A percentile compares a stretch with the other conserved stretches of the same genome.
phyloP scores from a whole-genome alignment of 1,140 invertebrate genomes.

The Lycorma delicatula region DNA sequence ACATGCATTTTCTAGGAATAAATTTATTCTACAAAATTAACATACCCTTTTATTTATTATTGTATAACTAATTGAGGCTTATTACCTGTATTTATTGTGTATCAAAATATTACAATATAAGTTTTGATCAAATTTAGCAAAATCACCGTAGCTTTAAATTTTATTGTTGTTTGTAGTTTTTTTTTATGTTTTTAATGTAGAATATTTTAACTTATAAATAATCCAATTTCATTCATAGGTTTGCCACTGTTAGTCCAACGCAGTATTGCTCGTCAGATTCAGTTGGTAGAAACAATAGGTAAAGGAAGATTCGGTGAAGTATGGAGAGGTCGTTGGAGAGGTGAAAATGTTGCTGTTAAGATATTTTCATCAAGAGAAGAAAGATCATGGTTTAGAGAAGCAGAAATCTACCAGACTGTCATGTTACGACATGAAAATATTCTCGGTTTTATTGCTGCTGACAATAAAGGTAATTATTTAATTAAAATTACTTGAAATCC shows the following conservation, averaged over 20 bases:
- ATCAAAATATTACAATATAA: no score
- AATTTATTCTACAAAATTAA: no score
- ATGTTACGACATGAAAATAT: conserved; percentile 82
- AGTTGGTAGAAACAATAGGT: conserved; percentile 67
- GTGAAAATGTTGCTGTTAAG: conserved; percentile 83
- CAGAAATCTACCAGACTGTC: conserved; percentile 83
- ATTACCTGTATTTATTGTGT: no score
- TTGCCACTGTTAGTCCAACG: conserved; percentile 69
- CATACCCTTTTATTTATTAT: no score
- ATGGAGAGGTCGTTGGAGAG: conserved; percentile 78
- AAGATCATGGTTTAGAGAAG: conserved; percentile 79
- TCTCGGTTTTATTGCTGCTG: conserved; percentile 84
- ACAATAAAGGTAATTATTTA: conserved; percentile 39
- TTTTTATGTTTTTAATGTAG: no score
- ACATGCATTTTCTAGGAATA: no score
- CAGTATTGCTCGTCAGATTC: conserved; percentile 68
- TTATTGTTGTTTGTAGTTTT: no score
- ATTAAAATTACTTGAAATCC: no score
- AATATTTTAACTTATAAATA: no score
- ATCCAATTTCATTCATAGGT: conserved; percentile 43
- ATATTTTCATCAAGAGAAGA: conserved; percentile 85
- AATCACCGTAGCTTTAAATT: no score
- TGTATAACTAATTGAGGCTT: no score
- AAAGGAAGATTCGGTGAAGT: conserved; percentile 83
- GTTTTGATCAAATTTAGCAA: no score